Evolutionary conservation across 2,113 vertebrate species (phyloP), one percentile per base, ranked within the genome.

Genomic region (Paracanthobrama guichenoti): DNA sequence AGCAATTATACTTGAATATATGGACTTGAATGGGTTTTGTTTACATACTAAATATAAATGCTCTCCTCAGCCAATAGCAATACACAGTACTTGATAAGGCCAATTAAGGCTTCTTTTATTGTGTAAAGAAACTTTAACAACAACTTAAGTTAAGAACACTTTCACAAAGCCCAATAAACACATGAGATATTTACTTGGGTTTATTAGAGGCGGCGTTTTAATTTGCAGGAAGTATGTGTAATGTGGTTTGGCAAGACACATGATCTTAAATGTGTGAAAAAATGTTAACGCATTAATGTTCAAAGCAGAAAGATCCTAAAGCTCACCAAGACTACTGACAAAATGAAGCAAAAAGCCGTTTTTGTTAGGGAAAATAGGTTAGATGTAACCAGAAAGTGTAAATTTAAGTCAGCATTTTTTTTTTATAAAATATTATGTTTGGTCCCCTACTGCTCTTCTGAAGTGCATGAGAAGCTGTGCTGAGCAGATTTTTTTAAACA

Each of bases 251-350:
- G 22, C 75, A 60, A 60, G 55, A 78, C 39, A 20, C 13, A 3
- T 78, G 53, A 60, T 60, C 75, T 78, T 46, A 79, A 62, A 60
- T 79, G 26, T 79, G 77, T 79, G 57, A 79, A 79, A n/a, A 62
- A 60, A 46, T 64, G 77, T 62, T 13, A 79, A 44, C 6, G 57
- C 8, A 20, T 79, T 31, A 78, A 28, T 22, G 35, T 26, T 60
- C 13, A 60, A 50, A 74, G 48, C n/a, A 28, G 72, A 7, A 74
- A 12, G 24, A 55, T 55, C 53, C 72, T 50, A 14, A 24, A 74
- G 44, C n/a, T 73, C 6, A 12, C 18, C 67, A 46, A 39, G 0
- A 20, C 18, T 0, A 6, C 18, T 20, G 48, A 7, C 6, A 50
- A 74, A 28, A 26, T 26, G 1, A 18, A 16, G n/a, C 9, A 55